phyloP scores from a whole-genome alignment of 2,888 invertebrate species.

The Esperia sulphurella region DNA sequence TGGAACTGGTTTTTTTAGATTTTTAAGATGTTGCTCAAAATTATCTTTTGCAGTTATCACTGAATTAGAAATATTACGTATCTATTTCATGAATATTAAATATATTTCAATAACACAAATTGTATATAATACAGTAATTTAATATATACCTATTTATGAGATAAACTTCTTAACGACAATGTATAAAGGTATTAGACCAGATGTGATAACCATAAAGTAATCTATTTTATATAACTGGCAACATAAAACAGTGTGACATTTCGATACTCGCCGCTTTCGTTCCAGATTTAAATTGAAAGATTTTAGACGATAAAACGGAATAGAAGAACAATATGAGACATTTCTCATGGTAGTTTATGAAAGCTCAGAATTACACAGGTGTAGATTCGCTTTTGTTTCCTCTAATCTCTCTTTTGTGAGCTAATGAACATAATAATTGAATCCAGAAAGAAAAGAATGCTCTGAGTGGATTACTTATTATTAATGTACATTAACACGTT shows the following conservation, averaged over 20 bases:
- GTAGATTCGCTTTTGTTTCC: constrained; percentile 2
- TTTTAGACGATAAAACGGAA: constrained; percentile 31
- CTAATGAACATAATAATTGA: neutral
- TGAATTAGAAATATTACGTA: too few relatives aligned
- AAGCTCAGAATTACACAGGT: neutral
- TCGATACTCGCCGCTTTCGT: constrained; percentile 31
- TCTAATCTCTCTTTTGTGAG: neutral
- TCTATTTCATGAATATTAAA: too few relatives aligned
- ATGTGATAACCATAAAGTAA: too few relatives aligned
- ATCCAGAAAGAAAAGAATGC: neutral
- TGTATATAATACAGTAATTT: too few relatives aligned
- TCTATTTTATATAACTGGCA: neutral
- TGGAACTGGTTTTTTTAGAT: too few relatives aligned
- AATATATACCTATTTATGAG: too few relatives aligned
- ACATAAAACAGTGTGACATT: constrained; percentile 37
- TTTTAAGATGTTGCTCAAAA: too few relatives aligned
- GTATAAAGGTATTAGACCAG: too few relatives aligned
- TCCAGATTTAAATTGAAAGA: constrained; percentile 46
- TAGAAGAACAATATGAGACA: constrained; percentile 28
- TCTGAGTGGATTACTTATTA: neutral
- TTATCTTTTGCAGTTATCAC: too few relatives aligned
- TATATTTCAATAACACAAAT: too few relatives aligned
- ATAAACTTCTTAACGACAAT: too few relatives aligned
- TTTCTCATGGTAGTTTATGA: constrained; percentile 31
- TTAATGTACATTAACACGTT: too few relatives aligned